These are phyloP conservation scores for Ctenomys sociabilis DNA, from an alignment of 2,113 vertebrate species.

Conservation along the genomic window DNA sequence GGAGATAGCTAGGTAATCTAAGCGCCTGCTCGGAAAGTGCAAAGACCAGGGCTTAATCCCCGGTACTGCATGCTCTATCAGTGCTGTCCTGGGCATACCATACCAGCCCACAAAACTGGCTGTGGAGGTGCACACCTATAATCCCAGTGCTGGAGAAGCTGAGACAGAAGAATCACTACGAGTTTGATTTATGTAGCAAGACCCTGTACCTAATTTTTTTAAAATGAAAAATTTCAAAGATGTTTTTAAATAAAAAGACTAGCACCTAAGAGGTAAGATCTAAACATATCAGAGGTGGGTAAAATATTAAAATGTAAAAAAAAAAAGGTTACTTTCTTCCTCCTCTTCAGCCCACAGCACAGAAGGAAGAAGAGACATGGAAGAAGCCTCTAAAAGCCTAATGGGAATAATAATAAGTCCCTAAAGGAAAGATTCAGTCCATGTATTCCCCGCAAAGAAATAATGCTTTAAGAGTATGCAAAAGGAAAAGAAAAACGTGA, in stretches of 20 bases:
- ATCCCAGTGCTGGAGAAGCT: too few species aligned
- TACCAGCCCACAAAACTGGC: too few species aligned
- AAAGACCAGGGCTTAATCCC: too few species aligned
- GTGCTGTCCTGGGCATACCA: too few species aligned
- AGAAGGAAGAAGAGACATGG: background rate
- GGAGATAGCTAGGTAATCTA: too few species aligned
- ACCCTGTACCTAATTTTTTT: too few species aligned
- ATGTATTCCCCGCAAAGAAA: background rate
- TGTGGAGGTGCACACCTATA: too few species aligned
- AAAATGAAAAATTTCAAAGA: too few species aligned
- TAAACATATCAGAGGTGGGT: background rate
- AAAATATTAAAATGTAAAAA: slow-evolving; percentile 15
- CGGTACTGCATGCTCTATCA: too few species aligned
- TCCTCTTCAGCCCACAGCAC: background rate
- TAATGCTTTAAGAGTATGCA: background rate
- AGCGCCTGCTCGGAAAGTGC: too few species aligned
- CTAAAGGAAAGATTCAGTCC: background rate
- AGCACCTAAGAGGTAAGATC: background rate
- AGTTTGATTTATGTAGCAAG: too few species aligned
- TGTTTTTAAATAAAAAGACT: background rate
- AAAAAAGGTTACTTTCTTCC: slow-evolving; percentile 15
- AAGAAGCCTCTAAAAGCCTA: background rate
- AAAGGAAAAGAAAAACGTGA: background rate
- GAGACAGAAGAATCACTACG: too few species aligned
- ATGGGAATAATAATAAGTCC: background rate